Conservation (phyloP, 2,888 invertebrate species). For the Cotesia congregata region DNA sequence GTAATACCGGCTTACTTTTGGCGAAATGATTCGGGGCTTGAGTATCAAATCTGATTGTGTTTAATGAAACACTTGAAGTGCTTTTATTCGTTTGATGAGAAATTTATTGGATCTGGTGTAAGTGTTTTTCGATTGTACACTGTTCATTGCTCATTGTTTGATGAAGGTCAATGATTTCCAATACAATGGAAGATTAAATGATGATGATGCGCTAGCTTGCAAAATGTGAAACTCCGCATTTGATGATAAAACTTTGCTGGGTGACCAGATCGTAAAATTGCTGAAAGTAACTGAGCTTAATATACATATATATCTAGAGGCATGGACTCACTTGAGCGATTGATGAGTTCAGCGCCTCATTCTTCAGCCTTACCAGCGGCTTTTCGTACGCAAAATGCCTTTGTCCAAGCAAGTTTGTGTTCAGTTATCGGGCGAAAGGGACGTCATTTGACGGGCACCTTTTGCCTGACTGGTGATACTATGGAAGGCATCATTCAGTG, state of each 20-base stretch:
- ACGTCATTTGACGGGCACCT: conserved; percentile 88
- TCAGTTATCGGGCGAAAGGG: conserved; percentile 83
- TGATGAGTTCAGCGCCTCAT: conserved; percentile 81
- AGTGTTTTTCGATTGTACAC: too few relatives aligned
- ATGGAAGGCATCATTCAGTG: conserved; percentile 96
- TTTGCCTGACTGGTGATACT: conserved; percentile 90
- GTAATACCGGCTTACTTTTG: too few relatives aligned
- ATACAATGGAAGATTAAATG: neutral
- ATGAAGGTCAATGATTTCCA: neutral
- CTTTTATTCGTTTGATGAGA: conserved; percentile 26
- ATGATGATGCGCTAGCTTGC: neutral
- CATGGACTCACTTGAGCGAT: conserved; percentile 88
- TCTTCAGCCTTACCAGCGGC: conserved; percentile 78
- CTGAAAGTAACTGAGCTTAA: too few relatives aligned
- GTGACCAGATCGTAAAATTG: neutral
- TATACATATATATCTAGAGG: conserved; percentile 48
- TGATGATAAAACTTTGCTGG: neutral
- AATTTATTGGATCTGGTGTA: conserved; percentile 16
- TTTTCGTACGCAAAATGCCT: conserved; percentile 77
- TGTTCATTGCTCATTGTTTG: too few relatives aligned
- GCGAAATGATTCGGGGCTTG: neutral
- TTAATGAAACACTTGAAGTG: conserved; percentile 30
- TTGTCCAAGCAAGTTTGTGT: conserved; percentile 84
- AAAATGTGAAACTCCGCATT: neutral
- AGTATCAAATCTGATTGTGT: conserved; percentile 16